Conservation (phyloP, 2,113 vertebrate species). For the Hippopotamus amphibius region DNA sequence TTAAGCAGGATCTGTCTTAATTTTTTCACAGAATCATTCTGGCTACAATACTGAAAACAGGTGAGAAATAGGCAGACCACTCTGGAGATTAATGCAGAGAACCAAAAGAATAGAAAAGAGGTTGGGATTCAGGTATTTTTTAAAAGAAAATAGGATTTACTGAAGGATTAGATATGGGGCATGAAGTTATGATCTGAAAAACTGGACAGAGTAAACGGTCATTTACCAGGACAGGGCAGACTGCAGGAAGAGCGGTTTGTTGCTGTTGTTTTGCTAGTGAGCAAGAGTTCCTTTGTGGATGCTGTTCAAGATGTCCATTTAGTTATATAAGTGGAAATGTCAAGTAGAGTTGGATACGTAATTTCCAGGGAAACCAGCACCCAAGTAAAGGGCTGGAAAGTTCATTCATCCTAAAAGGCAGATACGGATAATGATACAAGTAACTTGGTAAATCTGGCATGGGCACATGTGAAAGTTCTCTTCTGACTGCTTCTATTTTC, state of each 20-base stretch:
- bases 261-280: neutral
- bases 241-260: neutral
- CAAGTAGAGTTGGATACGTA: neutral
- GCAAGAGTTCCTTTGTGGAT: neutral
- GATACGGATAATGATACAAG: neutral
- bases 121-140: neutral
- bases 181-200: slow-evolving; percentile 16
- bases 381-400: neutral
- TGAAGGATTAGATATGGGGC: neutral
- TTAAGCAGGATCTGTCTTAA: neutral
- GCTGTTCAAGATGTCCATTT: neutral
- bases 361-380: neutral
- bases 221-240: neutral
- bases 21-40: neutral
- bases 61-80: neutral
- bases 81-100: neutral
- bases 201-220: neutral
- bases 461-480: neutral
- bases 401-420: neutral
- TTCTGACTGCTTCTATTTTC: neutral
- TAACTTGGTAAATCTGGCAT: neutral
- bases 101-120: neutral
- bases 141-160: neutral
- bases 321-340: neutral
- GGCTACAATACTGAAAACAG: neutral